Evolutionary conservation across 2,888 invertebrate species (phyloP).

Genomic region (Kryphioiulus occultus): DNA sequence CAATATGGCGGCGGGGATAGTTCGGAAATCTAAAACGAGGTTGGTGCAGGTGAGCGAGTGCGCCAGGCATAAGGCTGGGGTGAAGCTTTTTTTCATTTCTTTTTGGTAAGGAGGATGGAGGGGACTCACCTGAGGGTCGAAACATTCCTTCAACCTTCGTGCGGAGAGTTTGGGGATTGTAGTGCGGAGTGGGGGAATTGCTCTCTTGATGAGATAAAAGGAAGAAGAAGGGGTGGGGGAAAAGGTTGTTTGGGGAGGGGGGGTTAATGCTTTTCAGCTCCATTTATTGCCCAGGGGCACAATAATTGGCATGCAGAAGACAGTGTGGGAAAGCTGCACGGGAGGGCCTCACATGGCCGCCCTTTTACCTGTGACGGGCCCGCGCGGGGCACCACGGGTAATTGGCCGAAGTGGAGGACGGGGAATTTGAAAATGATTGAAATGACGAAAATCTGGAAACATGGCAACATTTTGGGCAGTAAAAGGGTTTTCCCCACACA

Average conservation of each 20-base stretch:
- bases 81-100: background rate
- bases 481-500: no score
- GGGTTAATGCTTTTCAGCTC: background rate
- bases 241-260: constrained; percentile 16
- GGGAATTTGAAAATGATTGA: no score
- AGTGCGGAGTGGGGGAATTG: background rate
- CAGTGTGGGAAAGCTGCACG: constrained; percentile 45
- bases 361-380: background rate
- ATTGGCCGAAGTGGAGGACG: background rate
- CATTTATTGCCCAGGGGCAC: constrained; percentile 15
- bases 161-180: background rate
- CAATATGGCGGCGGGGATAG: background rate
- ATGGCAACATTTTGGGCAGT: no score
- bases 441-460: no score
- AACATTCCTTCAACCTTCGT: constrained; percentile 21
- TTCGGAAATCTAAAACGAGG: background rate
- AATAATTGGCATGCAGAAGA: constrained; percentile 46
- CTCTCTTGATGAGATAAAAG: constrained; percentile 14
- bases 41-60: constrained; percentile 12
- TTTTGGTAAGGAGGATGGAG: background rate
- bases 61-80: background rate
- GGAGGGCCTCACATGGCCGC: constrained; percentile 14
- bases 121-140: constrained; percentile 6
- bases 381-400: background rate
- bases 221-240: background rate